A percentile compares a stretch with the other conserved stretches of the same genome.
phyloP scores from a whole-genome alignment of 2,888 invertebrate genomes.

The Rhyacophila evoluta region DNA sequence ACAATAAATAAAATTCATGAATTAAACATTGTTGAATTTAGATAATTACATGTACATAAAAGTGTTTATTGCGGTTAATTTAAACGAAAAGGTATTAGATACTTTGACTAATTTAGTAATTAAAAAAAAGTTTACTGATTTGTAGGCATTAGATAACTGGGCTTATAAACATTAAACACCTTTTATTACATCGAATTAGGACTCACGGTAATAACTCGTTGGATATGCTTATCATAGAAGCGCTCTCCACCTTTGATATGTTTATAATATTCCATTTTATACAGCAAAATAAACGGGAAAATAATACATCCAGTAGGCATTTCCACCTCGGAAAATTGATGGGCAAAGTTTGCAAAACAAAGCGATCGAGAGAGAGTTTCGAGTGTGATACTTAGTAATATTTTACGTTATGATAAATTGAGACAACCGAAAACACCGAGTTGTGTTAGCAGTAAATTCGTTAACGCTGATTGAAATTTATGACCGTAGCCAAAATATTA shows the following conservation, averaged over 20 bases:
- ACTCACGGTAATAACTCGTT: slow-evolving; percentile 22
- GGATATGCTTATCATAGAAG: not conserved
- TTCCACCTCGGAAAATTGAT: slow-evolving; percentile 45
- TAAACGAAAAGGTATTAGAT: no score
- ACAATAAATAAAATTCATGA: no score
- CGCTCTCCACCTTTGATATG: slow-evolving; percentile 23
- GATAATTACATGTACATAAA: no score
- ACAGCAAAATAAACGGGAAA: slow-evolving; percentile 16
- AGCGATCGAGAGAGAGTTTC: slow-evolving; percentile 46
- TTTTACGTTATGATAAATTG: slow-evolving; percentile 54
- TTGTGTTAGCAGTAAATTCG: slow-evolving; percentile 51
- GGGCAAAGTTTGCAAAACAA: slow-evolving; percentile 51
- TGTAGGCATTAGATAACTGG: no score
- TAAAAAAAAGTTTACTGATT: no score
- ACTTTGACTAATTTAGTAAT: no score
- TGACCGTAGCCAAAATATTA: slow-evolving; percentile 48
- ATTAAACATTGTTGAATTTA: no score
- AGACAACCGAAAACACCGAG: slow-evolving; percentile 52
- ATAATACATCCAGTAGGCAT: slow-evolving; percentile 27
- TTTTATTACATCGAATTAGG: not conserved
- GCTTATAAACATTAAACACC: not conserved
- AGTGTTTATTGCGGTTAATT: no score
- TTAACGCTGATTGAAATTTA: slow-evolving; percentile 53
- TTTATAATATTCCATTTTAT: slow-evolving; percentile 20
- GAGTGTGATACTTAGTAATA: slow-evolving; percentile 51